Conservation (phyloP, 2,888 invertebrate genomes). For the Cantharis rufa region DNA sequence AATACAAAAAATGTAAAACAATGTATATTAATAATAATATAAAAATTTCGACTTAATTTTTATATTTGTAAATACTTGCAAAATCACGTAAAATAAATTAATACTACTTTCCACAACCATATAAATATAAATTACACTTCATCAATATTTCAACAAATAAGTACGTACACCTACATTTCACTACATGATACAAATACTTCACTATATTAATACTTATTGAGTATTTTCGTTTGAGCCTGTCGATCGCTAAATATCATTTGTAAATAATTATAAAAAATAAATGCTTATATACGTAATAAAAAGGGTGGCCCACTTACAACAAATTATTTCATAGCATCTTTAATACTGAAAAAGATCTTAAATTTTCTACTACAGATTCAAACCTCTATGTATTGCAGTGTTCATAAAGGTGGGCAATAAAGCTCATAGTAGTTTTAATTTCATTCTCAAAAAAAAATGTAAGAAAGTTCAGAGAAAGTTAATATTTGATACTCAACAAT, state of each 20-base stretch:
- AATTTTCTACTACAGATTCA: too few species aligned
- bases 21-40: neutral
- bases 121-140: neutral
- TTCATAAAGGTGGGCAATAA: too few species aligned
- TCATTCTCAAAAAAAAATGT: too few species aligned
- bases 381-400: too few species aligned
- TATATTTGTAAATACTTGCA: neutral
- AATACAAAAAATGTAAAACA: neutral
- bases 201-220: neutral
- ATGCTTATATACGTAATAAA: neutral
- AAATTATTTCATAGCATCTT: neutral
- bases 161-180: neutral
- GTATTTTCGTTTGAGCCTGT: neutral
- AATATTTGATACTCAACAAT: too few species aligned
- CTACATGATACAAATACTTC: neutral
- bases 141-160: neutral
- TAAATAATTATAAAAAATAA: neutral
- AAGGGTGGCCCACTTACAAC: neutral
- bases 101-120: neutral
- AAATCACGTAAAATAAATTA: constrained; percentile 1
- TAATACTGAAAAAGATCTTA: too few species aligned
- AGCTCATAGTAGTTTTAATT: too few species aligned
- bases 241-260: neutral
- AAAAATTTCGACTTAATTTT: neutral
- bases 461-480: too few species aligned